phyloP scores from a whole-genome alignment of 1,140 invertebrate genomes.

The Neocloeon triangulifer region DNA sequence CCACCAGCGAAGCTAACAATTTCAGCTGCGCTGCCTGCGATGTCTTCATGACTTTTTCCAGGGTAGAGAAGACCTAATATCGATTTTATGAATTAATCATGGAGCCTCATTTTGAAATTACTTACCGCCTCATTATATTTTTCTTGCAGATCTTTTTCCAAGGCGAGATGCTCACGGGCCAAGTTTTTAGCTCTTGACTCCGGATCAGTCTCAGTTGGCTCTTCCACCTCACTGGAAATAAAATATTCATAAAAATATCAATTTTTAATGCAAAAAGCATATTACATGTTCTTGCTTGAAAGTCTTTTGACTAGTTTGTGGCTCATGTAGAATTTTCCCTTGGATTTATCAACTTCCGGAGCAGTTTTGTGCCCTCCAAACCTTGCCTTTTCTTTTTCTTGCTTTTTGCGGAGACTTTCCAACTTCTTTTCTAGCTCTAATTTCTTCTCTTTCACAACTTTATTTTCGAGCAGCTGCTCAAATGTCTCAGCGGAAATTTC shows the following conservation, averaged over 20 bases:
- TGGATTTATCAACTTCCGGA: slow-evolving; percentile 31
- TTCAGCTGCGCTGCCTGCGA: slow-evolving; percentile 64
- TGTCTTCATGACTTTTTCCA: slow-evolving; percentile 54
- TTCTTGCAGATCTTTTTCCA: slow-evolving; percentile 57
- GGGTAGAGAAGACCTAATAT: slow-evolving; percentile 31
- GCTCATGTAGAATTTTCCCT: slow-evolving; percentile 44
- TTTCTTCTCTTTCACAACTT: slow-evolving; percentile 58
- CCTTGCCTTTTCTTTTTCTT: slow-evolving; percentile 43
- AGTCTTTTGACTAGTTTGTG: slow-evolving; percentile 53
- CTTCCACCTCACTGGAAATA: slow-evolving; percentile 2
- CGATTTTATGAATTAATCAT: background rate
- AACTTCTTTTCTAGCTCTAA: slow-evolving; percentile 71
- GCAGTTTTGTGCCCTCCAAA: slow-evolving; percentile 29
- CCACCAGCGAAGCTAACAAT: slow-evolving; percentile 35
- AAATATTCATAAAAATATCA: too few species aligned
- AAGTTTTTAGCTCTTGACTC: slow-evolving; percentile 28
- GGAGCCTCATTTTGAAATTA: slow-evolving; percentile 1
- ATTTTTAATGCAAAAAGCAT: too few species aligned
- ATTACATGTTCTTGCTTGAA: slow-evolving; percentile 64
- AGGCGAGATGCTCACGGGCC: slow-evolving; percentile 40
- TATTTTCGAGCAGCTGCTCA: slow-evolving; percentile 56
- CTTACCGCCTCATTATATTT: slow-evolving; percentile 55
- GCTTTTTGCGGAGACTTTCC: slow-evolving; percentile 58
- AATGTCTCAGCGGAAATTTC: slow-evolving; percentile 49
- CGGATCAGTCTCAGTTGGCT: background rate